Evolutionary conservation across 2,888 invertebrate species (phyloP).

Genomic region (Torymus texanus): DNA sequence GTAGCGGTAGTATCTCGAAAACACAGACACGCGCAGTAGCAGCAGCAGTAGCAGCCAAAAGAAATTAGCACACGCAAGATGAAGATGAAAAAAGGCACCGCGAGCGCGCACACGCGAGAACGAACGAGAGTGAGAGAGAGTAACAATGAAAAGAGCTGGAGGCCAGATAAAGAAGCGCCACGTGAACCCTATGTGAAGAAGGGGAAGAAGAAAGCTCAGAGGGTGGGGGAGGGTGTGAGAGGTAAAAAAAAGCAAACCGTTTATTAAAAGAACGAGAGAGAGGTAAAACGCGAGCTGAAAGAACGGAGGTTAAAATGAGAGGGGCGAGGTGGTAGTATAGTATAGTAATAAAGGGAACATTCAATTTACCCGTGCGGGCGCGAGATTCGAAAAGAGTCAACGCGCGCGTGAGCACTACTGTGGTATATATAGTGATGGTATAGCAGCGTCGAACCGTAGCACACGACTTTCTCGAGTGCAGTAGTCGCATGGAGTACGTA

Average conservation of each 20-base stretch:
- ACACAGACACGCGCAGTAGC: neutral
- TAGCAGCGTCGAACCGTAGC: conserved; percentile 5
- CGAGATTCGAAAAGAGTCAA: conserved; percentile 40
- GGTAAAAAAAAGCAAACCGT: conserved; percentile 26
- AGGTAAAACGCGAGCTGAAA: neutral
- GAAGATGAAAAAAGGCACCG: conserved; percentile 7
- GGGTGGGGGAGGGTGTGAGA: neutral
- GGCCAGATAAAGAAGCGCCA: conserved; percentile 14
- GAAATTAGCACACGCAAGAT: conserved; percentile 48
- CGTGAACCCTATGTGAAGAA: neutral
- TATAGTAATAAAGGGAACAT: conserved; percentile 28
- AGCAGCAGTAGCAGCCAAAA: neutral
- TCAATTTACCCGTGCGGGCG: conserved; percentile 47
- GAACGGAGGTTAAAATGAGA: conserved; percentile 6
- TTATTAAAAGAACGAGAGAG: conserved; percentile 38
- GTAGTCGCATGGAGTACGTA: neutral
- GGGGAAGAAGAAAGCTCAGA: neutral
- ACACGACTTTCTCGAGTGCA: conserved; percentile 3
- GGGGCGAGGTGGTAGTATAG: neutral
- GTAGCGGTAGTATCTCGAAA: neutral
- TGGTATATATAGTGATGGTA: too few species aligned
- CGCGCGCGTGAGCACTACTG: neutral
- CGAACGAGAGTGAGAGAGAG: neutral
- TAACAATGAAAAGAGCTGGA: neutral
- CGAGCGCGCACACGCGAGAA: too few species aligned